A percentile compares a stretch with the other conserved stretches of the same genome.
Conservation (phyloP, 2,113 vertebrate genomes). For the Grammomys surdaster region DNA sequence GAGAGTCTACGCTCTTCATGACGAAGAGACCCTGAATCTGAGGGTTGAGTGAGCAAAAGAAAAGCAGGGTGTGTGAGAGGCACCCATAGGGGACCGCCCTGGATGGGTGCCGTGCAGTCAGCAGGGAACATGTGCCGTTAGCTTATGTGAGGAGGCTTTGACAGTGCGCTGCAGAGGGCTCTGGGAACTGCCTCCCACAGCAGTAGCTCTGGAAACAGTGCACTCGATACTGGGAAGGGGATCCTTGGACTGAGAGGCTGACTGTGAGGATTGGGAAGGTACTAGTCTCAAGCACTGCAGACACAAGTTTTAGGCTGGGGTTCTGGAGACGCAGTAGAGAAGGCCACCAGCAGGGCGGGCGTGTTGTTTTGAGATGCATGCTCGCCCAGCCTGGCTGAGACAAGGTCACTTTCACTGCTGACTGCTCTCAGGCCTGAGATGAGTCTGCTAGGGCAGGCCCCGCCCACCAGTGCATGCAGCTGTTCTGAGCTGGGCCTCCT, state of each 20-base stretch:
- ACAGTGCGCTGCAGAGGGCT: background rate
- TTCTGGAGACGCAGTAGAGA: background rate
- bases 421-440: background rate
- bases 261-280: background rate
- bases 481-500: too few species aligned
- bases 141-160: background rate
- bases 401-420: accelerated
- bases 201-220: background rate
- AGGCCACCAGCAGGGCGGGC: background rate
- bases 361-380: background rate
- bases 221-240: background rate
- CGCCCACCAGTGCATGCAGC: background rate
- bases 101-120: background rate
- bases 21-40: background rate
- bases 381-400: background rate
- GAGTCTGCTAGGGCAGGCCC: background rate
- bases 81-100: background rate
- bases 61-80: background rate
- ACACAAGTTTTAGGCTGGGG: background rate
- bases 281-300: too few species aligned
- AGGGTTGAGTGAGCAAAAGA: background rate
- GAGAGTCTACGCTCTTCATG: background rate
- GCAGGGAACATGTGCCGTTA: too few species aligned
- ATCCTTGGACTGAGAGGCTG: background rate
- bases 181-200: background rate